Evolutionary conservation across 1,140 invertebrate species (phyloP), one percentile per base, ranked within the genome.

Genomic region (Leptestheria dahalacensis): DNA sequence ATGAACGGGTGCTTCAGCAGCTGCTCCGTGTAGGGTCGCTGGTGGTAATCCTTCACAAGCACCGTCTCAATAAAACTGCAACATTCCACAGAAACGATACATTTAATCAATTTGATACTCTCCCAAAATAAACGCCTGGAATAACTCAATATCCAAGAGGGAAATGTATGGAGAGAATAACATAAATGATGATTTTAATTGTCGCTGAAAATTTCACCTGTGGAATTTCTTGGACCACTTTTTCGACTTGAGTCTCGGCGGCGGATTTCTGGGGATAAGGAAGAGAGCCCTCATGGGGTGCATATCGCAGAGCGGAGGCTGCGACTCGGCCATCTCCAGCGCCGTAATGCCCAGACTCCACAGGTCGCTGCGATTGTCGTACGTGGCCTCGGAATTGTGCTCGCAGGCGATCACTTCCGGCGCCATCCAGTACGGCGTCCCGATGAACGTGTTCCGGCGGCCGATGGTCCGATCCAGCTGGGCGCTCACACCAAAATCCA

Each of bases 401-500:
- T 99, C 97, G 75, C 97, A 99, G 54, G 95, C 96, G 72, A 99
- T 99, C n/a, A 99, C 97, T 78, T 85, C 87, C 29, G 87, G 86
- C 20, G 87, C 88, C 88, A 91, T 95, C 94, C 94, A 98, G 73
- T 98, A 99, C 25, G 95, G 94, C 29, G 95, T 99, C 60, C 97
- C 97, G 72, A 99, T 99, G 71, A 99, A 99, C 54, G 97, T 99
- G 72, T 99, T 99, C 69, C 97, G 79, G 66, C 95, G 79, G 57
- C 97, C 96, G 73, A 99, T 97, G 55, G 97, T 99, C 67, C 95
- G 82, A 74, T 99, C 97, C 67, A 99, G 75, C 75, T 99, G 96
- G 67, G 97, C 97, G 65, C 92, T 97, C 23, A 99, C 97, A 67
- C 97, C 97, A 80, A 99, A 99, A 77, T 99, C 97, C 66, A 99